Evolutionary conservation across 2,888 invertebrate species (phyloP).

Genomic region (Zhuqinia jingwanae): DNA sequence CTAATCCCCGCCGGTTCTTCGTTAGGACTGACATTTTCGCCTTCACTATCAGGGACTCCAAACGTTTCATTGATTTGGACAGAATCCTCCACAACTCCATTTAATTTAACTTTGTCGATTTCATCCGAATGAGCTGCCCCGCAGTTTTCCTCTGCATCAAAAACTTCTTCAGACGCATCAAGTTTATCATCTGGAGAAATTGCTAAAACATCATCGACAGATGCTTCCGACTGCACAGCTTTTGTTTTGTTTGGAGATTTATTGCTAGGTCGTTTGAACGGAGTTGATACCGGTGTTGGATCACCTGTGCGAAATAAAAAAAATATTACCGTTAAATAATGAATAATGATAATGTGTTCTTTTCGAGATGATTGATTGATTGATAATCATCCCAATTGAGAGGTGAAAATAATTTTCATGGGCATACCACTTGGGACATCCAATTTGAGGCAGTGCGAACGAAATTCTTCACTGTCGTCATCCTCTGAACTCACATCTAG

Average conservation of each 20-base stretch:
- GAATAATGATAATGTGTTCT: too few species aligned
- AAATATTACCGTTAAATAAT: not conserved
- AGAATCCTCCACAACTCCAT: not conserved
- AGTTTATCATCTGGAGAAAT: not conserved
- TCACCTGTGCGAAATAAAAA: constrained; percentile 57
- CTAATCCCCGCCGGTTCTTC: too few species aligned
- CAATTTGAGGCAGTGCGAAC: constrained; percentile 72
- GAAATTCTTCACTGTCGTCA: constrained; percentile 76
- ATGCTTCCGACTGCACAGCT: not conserved
- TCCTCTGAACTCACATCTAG: constrained; percentile 75
- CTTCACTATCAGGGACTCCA: not conserved
- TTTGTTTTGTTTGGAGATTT: constrained; percentile 21
- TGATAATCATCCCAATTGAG: too few species aligned
- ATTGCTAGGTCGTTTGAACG: constrained; percentile 53
- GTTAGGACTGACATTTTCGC: not conserved
- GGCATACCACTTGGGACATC: constrained; percentile 76
- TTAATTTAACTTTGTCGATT: not conserved
- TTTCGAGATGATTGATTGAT: too few species aligned
- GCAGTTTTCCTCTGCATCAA: not conserved
- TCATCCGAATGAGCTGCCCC: not conserved
- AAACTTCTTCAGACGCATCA: not conserved
- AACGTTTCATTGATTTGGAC: not conserved
- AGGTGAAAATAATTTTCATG: too few species aligned
- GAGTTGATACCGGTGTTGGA: constrained; percentile 72
- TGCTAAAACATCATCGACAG: not conserved